These are phyloP conservation scores for Beris morrisii DNA, from an alignment of 2,888 invertebrate species.

Conservation along the genomic window DNA sequence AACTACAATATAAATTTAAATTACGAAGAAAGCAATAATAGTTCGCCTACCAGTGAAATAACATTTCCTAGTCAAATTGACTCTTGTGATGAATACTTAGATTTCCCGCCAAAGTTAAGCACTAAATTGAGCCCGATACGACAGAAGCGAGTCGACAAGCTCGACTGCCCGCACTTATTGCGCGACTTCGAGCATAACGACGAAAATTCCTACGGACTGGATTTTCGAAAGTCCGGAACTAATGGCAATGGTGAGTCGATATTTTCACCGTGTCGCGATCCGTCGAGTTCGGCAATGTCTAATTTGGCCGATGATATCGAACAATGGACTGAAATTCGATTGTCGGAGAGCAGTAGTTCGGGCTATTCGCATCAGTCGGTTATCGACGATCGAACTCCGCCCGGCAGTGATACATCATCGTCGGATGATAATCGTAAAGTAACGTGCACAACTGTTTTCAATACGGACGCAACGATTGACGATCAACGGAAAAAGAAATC, in stretches of 20 bases:
- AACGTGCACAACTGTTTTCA: slow-evolving; percentile 52
- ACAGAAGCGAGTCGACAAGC: slow-evolving; percentile 48
- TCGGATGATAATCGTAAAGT: slow-evolving; percentile 55
- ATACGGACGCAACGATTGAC: slow-evolving; percentile 21
- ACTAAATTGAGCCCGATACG: slow-evolving; percentile 50
- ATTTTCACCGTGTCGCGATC: slow-evolving; percentile 32
- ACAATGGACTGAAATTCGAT: slow-evolving; percentile 56
- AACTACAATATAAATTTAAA: slow-evolving; percentile 21
- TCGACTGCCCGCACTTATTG: slow-evolving; percentile 54
- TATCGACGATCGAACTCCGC: slow-evolving; percentile 51
- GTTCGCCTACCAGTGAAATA: slow-evolving; percentile 39
- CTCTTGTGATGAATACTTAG: slow-evolving; percentile 52
- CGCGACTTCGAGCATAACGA: slow-evolving; percentile 51
- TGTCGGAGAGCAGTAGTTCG: slow-evolving; percentile 55
- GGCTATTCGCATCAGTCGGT: slow-evolving; percentile 51
- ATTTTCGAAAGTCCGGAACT: not conserved
- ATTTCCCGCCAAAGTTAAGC: slow-evolving; percentile 52
- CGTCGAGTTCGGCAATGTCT: slow-evolving; percentile 28
- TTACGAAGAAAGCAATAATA: slow-evolving; percentile 25
- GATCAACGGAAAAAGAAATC: slow-evolving; percentile 48
- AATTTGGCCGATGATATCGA: slow-evolving; percentile 50
- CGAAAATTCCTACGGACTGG: slow-evolving; percentile 5
- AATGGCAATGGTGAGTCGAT: slow-evolving; percentile 30
- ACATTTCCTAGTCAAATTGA: slow-evolving; percentile 46
- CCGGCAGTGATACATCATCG: slow-evolving; percentile 49